Evolutionary conservation across 2,113 vertebrate genomes (phyloP).

Genomic region (Mastomys coucha): DNA sequence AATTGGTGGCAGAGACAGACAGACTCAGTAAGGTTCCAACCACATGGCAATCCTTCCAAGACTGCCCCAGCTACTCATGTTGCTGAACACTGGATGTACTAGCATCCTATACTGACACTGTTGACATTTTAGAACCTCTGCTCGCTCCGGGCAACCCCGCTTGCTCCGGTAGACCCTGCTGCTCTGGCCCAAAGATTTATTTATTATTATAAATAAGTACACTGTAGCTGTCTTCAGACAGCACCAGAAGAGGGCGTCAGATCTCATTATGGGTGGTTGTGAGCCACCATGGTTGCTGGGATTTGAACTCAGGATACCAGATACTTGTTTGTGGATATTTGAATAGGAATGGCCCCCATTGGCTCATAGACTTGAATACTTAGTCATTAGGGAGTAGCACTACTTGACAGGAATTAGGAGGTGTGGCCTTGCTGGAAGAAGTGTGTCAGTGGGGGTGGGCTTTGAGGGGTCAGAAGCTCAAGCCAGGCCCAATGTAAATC

Average conservation of each 20-base stretch:
- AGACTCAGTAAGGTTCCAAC: background rate
- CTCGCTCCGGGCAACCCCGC: too few species aligned
- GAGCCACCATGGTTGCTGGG: too few species aligned
- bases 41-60: background rate
- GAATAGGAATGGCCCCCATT: background rate
- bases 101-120: background rate
- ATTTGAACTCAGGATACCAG: background rate
- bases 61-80: background rate
- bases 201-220: too few species aligned
- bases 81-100: too few species aligned
- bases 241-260: too few species aligned
- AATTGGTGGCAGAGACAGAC: background rate
- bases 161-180: too few species aligned
- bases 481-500: background rate
- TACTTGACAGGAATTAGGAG: background rate
- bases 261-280: too few species aligned
- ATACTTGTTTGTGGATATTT: background rate
- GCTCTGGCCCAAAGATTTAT: too few species aligned
- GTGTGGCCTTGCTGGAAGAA: background rate
- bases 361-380: background rate
- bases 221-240: too few species aligned
- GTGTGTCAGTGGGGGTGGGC: background rate
- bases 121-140: too few species aligned
- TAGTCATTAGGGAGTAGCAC: background rate
- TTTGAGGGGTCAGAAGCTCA: background rate